Base-by-base conservation (phyloP, 2,797 vertebrate genomes). In the Podarcis siculus region DNA sequence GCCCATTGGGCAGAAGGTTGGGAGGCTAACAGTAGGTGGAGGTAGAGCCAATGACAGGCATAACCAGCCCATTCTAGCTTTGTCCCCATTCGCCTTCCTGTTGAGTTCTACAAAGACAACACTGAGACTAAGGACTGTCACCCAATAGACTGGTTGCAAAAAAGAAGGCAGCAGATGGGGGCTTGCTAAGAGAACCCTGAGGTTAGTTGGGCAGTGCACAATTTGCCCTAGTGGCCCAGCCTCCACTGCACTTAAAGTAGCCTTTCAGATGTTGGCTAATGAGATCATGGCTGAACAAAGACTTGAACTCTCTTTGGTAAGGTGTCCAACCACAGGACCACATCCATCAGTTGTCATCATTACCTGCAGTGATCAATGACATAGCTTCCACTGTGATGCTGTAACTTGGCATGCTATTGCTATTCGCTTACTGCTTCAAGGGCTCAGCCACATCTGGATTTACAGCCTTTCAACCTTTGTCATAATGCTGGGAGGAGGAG, bases 401-500 rank as follows among this genome's bases (percentile, higher is more conserved):
- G 21, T 3, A 86, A 21, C 64, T 89, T 25, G 1, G 25, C 21
- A 3, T 80, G 7, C 35, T 88, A 32, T 73, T 55, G 35, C 49
- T 91, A 89, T 9, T 73, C 42, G 21, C 35, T 78, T 37, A 66
- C 86, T 49, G 87, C 42, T 82, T 91, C 9, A 88, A 8, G 32
- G 13, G 2, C 42, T 89, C 58, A 76, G 85, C 86, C 82, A 69
- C 75, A 0, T 0, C 77, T 0, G 0, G 0, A 42, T 82, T 91
- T 87, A 8, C 85, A 86, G 35, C 35, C 27, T 89, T 92, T 39
- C 66, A 23, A 2, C 0, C 67, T 86, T 92, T 15, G 86, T 86
- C 79, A 23, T 83, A 83, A 75, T 8, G 58, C 89, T 71, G 87
- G 64, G 25, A 79, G 45, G 86, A 42, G 91, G 84, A 92, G 67